These are phyloP conservation scores for Cinara cedri DNA, from an alignment of 2,888 invertebrate genomes.

Conservation along the genomic window DNA sequence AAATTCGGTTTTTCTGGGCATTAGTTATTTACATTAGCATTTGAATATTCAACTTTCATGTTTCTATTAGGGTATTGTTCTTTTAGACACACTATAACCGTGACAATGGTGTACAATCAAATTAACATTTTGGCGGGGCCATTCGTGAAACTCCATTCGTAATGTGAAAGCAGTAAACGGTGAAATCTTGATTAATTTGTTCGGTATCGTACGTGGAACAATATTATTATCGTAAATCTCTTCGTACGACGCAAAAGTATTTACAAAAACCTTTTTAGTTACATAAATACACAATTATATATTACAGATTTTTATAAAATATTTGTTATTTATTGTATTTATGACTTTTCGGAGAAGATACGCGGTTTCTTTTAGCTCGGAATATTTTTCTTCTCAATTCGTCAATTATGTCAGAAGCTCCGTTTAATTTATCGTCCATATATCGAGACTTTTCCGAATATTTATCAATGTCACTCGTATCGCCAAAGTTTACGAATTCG, in stretches of 20 bases:
- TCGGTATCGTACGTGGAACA: constrained; percentile 85
- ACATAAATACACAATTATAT: constrained; percentile 66
- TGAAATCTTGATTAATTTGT: constrained; percentile 80
- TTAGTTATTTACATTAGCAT: too few relatives aligned
- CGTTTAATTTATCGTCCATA: constrained; percentile 74
- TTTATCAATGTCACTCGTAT: constrained; percentile 79
- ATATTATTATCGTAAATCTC: constrained; percentile 88
- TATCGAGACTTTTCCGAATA: constrained; percentile 78
- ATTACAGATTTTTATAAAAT: neutral
- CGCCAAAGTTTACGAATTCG: constrained; percentile 85
- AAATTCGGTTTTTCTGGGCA: too few relatives aligned
- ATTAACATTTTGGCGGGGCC: neutral
- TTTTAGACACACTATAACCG: too few relatives aligned
- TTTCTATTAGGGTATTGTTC: too few relatives aligned
- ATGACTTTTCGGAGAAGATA: constrained; percentile 75
- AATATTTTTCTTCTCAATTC: constrained; percentile 86
- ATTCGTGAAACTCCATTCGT: constrained; percentile 25
- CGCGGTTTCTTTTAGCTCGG: constrained; percentile 84
- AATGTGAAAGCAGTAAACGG: constrained; percentile 65
- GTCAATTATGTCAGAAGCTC: constrained; percentile 81
- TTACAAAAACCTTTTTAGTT: constrained; percentile 64
- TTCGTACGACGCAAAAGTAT: constrained; percentile 83
- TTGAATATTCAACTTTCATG: too few relatives aligned
- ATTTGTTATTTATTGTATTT: too few relatives aligned
- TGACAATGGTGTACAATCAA: too few relatives aligned